A percentile compares a stretch with the other conserved stretches of the same genome.
Conservation (phyloP, 2,797 vertebrate genomes). For the Amphiprion clarkii region DNA sequence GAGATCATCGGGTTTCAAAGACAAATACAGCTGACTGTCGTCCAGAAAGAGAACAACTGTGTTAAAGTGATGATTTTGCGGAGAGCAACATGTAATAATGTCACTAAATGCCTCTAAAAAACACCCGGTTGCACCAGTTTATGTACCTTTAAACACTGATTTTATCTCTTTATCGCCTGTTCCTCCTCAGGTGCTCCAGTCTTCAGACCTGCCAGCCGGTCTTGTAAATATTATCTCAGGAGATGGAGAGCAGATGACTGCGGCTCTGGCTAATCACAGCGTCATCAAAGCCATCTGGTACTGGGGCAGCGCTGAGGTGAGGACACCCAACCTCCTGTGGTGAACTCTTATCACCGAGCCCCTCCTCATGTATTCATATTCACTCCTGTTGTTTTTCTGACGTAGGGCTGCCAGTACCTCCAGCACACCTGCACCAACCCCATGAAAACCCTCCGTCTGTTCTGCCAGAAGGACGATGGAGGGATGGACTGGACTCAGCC, state of each 20-base stretch:
- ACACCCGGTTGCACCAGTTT: neutral
- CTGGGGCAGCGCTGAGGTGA: slow-evolving; percentile 89
- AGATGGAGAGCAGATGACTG: slow-evolving; percentile 87
- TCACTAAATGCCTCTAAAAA: no score
- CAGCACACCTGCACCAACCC: slow-evolving; percentile 81
- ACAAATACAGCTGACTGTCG: neutral
- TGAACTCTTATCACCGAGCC: no score
- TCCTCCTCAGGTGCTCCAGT: slow-evolving; percentile 85
- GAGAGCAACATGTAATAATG: no score
- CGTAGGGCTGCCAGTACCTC: slow-evolving; percentile 85
- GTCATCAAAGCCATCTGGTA: slow-evolving; percentile 93
- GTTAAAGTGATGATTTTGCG: no score
- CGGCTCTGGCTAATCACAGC: slow-evolving; percentile 89
- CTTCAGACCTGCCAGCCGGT: slow-evolving; percentile 88
- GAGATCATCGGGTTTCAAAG: neutral
- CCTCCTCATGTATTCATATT: neutral
- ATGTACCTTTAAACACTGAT: slow-evolving; percentile 11
- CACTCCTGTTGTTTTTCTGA: neutral
- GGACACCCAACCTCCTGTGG: neutral
- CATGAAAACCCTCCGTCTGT: slow-evolving; percentile 80
- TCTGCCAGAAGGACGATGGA: slow-evolving; percentile 54
- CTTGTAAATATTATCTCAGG: slow-evolving; percentile 90
- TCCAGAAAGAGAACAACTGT: neutral
- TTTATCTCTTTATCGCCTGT: neutral
- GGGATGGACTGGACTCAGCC: slow-evolving; percentile 67